Conservation (phyloP, 2,113 vertebrate species). For the Tragelaphus strepsiceros region DNA sequence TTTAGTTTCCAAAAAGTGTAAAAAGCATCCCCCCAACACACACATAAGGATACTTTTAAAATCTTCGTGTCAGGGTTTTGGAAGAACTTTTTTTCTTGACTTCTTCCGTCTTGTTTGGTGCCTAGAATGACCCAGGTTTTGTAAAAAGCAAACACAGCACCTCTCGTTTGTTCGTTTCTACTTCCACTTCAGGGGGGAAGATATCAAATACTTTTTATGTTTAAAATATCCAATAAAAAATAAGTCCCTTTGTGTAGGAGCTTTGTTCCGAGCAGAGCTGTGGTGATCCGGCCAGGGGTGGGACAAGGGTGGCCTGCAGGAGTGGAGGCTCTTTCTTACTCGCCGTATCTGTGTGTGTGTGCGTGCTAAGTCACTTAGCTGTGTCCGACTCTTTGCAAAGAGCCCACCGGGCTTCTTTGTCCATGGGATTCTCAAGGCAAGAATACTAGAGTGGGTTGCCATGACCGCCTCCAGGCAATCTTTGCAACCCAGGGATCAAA, state of each 20-base stretch:
- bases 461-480: not conserved
- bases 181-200: not conserved
- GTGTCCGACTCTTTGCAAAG: not conserved
- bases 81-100: not conserved
- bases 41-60: not conserved
- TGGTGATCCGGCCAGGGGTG: not conserved
- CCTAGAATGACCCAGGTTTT: not conserved
- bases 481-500: not conserved
- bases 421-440: not conserved
- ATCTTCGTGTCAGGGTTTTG: not conserved
- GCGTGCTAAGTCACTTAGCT: not conserved
- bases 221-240: not conserved
- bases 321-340: not conserved
- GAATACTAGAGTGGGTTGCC: not conserved
- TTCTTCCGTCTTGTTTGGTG: not conserved
- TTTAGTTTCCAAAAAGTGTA: not conserved
- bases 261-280: not conserved
- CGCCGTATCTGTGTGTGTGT: rapidly evolving
- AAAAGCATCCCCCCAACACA: not conserved
- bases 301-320: not conserved
- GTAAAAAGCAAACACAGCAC: not conserved
- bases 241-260: not conserved
- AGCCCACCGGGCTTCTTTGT: not conserved
- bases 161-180: not conserved
- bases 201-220: not conserved